Base-by-base conservation (phyloP, 2,113 vertebrate genomes). In the Atherinomorus stipes region DNA sequence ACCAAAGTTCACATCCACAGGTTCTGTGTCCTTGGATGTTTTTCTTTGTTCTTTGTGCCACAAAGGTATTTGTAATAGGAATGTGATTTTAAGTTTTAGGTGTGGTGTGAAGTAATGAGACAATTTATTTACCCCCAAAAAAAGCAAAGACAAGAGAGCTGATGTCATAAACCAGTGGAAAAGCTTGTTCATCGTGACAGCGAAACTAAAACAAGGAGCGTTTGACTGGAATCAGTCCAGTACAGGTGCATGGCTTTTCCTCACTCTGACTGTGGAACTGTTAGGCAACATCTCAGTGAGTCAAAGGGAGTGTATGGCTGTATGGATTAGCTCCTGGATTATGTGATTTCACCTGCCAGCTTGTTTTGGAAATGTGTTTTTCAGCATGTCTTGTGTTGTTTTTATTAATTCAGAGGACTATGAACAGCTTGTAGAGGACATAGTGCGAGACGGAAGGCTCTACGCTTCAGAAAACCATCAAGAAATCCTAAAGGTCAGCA, bases 391-490 rank as follows among this genome's bases (percentile, higher is more conserved):
- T 12, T 54, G 31, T 26, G 59, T 40, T 13, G 13, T 64, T 63
- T 0, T 7, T 65, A 3, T 69, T 23, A 73, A 59, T 85, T 85
- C 83, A 99, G 98, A 99, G 94, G 98, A 99, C 83, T 99, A 99
- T 0, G 98, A 99, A 84, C 97, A 99, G 92, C 93, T 99, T 40
- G 98, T 99, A 25, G 98, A 99, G 90, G 97, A 99, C 91, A 99
- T 99, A 1, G 98, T 99, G 47, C 85, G 98, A 78, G 98, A 99
- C 0, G 98, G 98, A 85, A 93, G 98, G 85, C 95, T 99, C 58
- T 99, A 99, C 0, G 96, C 98, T 12, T 99, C 98, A 0, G 97
- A 99, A 91, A 99, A 99, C 87, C 98, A 99, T 90, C 98, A 99
- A 91, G 98, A 99, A 92, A 99, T 99, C 90, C 94, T 99, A 68